phyloP scores from a whole-genome alignment of 2,888 invertebrate species.

The Automeris io region DNA sequence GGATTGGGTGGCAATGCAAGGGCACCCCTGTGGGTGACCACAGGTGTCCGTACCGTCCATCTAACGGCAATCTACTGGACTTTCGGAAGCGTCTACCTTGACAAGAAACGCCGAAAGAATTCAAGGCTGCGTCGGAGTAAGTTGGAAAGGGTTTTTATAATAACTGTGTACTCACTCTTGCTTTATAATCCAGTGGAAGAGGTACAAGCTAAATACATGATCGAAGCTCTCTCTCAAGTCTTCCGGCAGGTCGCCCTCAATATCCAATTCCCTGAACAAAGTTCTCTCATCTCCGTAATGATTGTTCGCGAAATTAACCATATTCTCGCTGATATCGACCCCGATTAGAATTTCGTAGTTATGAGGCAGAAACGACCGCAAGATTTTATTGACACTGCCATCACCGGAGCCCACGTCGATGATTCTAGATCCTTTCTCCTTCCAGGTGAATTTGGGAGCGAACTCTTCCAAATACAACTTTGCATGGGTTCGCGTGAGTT shows the following conservation, averaged over 20 bases:
- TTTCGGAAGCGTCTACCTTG: too few relatives aligned
- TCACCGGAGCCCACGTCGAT: conserved; percentile 14
- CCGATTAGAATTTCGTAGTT: neutral
- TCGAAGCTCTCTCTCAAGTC: conserved; percentile 6
- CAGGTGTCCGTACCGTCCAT: too few relatives aligned
- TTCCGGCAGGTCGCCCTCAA: conserved; percentile 3
- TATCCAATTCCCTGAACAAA: conserved; percentile 1
- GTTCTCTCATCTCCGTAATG: neutral
- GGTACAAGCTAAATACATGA: conserved; percentile 8
- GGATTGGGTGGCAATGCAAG: too few relatives aligned
- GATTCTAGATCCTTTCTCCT: neutral
- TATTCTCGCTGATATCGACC: conserved; percentile 4
- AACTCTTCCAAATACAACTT: conserved; percentile 2
- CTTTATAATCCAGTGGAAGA: conserved; percentile 9
- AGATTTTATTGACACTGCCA: conserved; percentile 10
- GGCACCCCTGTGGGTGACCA: too few relatives aligned
- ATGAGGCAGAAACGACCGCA: conserved; percentile 2
- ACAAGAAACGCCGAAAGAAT: too few relatives aligned
- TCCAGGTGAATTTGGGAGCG: conserved; percentile 4
- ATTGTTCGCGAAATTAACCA: conserved; percentile 3
- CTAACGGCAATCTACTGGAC: too few relatives aligned
- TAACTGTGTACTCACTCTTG: conserved; percentile 6
- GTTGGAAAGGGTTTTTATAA: neutral
- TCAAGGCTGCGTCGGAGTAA: too few relatives aligned
- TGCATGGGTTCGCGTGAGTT: neutral